phyloP scores from a whole-genome alignment of 2,888 invertebrate species.

The Dolichomitus sp. region DNA sequence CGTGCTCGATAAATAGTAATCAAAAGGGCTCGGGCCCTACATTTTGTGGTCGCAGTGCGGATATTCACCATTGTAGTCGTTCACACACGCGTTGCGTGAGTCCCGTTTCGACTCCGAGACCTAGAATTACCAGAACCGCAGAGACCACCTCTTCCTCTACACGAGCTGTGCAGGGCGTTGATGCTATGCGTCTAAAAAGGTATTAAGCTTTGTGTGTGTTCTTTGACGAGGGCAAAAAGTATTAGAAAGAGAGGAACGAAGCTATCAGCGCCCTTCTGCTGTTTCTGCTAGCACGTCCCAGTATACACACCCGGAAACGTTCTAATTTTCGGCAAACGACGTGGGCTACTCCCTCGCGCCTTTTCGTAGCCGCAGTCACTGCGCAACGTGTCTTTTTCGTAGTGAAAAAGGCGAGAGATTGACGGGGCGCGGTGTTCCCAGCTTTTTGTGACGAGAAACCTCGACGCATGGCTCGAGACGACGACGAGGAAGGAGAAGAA shows the following conservation, averaged over 20 bases:
- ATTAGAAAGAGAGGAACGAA: constrained; percentile 33
- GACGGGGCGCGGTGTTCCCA: constrained; percentile 60
- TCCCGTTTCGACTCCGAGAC: constrained; percentile 34
- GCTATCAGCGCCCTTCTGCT: constrained; percentile 40
- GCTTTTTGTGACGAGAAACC: constrained; percentile 70
- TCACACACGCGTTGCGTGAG: constrained; percentile 17
- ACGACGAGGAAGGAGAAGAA: constrained; percentile 17
- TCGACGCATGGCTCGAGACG: constrained; percentile 30
- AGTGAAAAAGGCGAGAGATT: constrained; percentile 35
- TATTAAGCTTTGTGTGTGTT: constrained; percentile 13
- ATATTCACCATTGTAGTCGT: constrained; percentile 38
- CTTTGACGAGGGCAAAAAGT: constrained; percentile 53
- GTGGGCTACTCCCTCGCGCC: constrained; percentile 53
- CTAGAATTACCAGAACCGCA: constrained; percentile 44
- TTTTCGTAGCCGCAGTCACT: constrained; percentile 45
- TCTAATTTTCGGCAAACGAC: constrained; percentile 75
- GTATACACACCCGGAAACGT: constrained; percentile 69
- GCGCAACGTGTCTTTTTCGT: constrained; percentile 27
- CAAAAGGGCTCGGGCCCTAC: constrained; percentile 55
- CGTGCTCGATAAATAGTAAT: constrained; percentile 63
- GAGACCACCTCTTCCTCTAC: not conserved
- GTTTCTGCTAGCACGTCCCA: constrained; percentile 16
- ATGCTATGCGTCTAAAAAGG: constrained; percentile 22
- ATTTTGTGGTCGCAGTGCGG: constrained; percentile 55
- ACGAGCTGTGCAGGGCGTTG: not conserved